Conservation (phyloP, 2,113 vertebrate genomes). For the Mungos mungo region DNA sequence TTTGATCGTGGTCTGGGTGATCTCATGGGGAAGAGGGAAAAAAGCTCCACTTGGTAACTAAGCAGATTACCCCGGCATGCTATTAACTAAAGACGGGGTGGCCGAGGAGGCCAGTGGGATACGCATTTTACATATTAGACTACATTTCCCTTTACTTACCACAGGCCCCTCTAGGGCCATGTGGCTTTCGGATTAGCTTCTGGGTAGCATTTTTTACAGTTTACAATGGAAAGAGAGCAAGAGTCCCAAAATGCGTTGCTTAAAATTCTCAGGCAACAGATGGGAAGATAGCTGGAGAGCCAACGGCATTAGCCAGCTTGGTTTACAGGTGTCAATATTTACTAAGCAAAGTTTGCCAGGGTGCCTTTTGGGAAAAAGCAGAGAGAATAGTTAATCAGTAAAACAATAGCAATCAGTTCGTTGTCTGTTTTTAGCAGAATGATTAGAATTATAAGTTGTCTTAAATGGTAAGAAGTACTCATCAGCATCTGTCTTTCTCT, state of each 20-base stretch:
- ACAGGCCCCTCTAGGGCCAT: conserved; percentile 83
- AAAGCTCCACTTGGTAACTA: conserved; percentile 90
- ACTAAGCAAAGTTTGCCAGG: conserved; percentile 86
- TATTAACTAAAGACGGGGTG: conserved; percentile 91
- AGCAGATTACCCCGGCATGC: conserved; percentile 95
- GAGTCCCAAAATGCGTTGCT: conserved; percentile 86
- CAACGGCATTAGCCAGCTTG: conserved; percentile 87
- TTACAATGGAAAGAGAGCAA: conserved; percentile 86
- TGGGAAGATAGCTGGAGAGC: conserved; percentile 88
- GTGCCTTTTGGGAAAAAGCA: conserved; percentile 83
- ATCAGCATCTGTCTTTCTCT: conserved; percentile 81
- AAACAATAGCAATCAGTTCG: conserved; percentile 88
- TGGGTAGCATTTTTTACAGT: conserved; percentile 85
- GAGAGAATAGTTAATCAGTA: conserved; percentile 86
- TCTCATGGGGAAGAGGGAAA: conserved; percentile 88
- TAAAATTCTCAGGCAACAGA: conserved; percentile 92
- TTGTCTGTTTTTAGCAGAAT: conserved; percentile 82
- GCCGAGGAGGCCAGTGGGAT: conserved; percentile 85
- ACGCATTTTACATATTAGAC: conserved; percentile 87
- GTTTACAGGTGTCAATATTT: conserved; percentile 94
- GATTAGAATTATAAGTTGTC: conserved; percentile 83
- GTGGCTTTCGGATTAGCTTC: conserved; percentile 88
- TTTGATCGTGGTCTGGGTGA: conserved; percentile 92
- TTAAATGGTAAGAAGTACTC: conserved; percentile 73
- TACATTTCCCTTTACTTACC: conserved; percentile 84